Evolutionary conservation across 2,797 vertebrate genomes (phyloP).

Genomic region (Ceyx erithaca): DNA sequence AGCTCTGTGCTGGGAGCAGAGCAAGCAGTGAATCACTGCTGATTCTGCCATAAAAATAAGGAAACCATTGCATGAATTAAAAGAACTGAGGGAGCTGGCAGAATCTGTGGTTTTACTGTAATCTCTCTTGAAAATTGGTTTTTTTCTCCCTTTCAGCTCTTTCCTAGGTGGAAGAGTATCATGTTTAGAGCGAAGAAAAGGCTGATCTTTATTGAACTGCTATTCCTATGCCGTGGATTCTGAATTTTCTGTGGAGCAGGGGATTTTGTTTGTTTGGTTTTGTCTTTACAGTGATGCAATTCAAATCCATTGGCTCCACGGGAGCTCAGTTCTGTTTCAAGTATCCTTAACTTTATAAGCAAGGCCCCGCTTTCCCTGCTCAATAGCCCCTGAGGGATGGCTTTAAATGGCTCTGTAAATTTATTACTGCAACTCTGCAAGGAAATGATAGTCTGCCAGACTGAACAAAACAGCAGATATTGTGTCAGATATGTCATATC

Average conservation of each 20-base stretch:
- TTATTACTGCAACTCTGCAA: constrained; percentile 38
- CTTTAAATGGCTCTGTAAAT: constrained; percentile 30
- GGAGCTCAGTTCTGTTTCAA: constrained; percentile 41
- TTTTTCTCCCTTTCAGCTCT: neutral
- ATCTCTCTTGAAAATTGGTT: neutral
- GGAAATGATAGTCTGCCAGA: constrained; percentile 55
- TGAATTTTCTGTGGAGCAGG: rapidly evolving
- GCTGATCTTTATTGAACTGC: neutral
- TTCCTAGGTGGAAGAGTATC: neutral
- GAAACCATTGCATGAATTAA: neutral
- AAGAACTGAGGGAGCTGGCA: neutral
- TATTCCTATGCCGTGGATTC: neutral
- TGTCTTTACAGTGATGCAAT: neutral
- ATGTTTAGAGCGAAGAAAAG: neutral
- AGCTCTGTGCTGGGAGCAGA: neutral
- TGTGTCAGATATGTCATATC: constrained; percentile 42
- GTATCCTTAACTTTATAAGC: constrained; percentile 23
- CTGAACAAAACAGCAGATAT: neutral
- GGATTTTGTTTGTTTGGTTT: constrained; percentile 5
- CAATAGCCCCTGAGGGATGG: constrained; percentile 24
- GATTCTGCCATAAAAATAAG: constrained; percentile 22
- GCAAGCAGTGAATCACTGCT: neutral
- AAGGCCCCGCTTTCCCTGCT: constrained; percentile 10
- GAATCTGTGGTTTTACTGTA: neutral
- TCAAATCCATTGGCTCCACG: neutral